phyloP scores from a whole-genome alignment of 2,113 vertebrate genomes.

The Odontophorus gujanensis region DNA sequence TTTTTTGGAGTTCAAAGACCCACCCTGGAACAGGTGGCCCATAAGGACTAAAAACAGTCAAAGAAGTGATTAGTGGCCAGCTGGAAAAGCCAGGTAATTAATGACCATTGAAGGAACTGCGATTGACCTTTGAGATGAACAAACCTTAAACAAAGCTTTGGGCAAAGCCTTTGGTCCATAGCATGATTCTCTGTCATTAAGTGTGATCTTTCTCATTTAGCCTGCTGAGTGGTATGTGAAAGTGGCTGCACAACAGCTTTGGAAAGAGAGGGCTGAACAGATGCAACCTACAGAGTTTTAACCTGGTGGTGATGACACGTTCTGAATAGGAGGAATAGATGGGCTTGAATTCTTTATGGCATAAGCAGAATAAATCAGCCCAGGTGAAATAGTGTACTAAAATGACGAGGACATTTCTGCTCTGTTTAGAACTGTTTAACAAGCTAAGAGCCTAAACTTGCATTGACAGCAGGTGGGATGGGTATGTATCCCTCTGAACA shows the following conservation, averaged over 20 bases:
- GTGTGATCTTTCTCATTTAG: neutral
- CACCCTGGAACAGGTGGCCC: neutral
- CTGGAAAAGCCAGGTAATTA: neutral
- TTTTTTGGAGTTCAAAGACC: neutral
- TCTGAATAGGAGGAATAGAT: neutral
- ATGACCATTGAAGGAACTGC: neutral
- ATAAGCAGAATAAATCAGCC: neutral
- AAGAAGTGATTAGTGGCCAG: neutral
- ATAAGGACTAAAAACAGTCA: neutral
- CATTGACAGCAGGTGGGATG: neutral
- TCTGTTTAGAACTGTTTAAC: neutral
- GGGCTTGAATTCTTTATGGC: neutral
- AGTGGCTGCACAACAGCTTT: neutral
- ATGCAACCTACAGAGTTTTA: neutral
- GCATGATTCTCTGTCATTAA: neutral
- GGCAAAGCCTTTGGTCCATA: neutral
- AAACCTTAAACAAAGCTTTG: neutral
- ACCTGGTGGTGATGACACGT: neutral
- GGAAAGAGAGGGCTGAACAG: neutral
- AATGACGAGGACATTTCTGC: neutral
- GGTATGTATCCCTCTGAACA: neutral
- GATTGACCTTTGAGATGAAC: neutral
- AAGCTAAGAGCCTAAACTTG: neutral
- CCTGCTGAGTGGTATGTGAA: neutral
- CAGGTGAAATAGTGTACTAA: neutral